phyloP scores from a whole-genome alignment of 2,888 invertebrate genomes.

The Leptinotarsa haldemani region DNA sequence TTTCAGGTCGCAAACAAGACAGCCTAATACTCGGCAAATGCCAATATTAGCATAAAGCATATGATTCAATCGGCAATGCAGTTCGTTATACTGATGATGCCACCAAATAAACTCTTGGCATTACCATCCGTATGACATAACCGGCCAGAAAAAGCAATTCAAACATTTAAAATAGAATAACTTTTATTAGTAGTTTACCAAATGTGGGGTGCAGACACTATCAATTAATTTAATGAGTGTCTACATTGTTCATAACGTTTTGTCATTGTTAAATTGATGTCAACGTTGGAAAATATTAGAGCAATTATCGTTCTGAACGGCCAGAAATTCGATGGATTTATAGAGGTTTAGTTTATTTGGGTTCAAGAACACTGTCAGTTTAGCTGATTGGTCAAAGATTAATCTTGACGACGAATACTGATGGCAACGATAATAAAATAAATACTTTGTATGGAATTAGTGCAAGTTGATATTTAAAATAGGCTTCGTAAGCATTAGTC shows the following conservation, averaged over 20 bases:
- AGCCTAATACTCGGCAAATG: slow-evolving; percentile 27
- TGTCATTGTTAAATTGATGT: slow-evolving; percentile 23
- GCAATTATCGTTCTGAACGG: slow-evolving; percentile 6
- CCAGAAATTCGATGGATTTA: slow-evolving; percentile 3
- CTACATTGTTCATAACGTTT: slow-evolving; percentile 16
- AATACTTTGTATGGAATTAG: slow-evolving; percentile 11
- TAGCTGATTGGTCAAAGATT: slow-evolving; percentile 8
- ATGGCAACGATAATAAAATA: not conserved
- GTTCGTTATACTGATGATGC: slow-evolving; percentile 24
- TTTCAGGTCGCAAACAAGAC: slow-evolving; percentile 26
- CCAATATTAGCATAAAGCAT: slow-evolving; percentile 33
- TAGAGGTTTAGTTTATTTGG: not conserved
- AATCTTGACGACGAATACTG: not conserved
- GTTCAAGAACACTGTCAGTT: slow-evolving; percentile 9
- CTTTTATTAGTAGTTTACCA: slow-evolving; percentile 20
- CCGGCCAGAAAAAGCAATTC: slow-evolving; percentile 5
- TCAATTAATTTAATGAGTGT: slow-evolving; percentile 22
- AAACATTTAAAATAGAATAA: slow-evolving; percentile 23
- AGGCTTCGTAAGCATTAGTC: slow-evolving; percentile 4
- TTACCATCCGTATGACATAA: slow-evolving; percentile 13
- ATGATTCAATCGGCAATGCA: slow-evolving; percentile 22
- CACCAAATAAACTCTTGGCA: slow-evolving; percentile 18
- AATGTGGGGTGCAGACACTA: slow-evolving; percentile 14
- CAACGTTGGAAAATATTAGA: slow-evolving; percentile 17
- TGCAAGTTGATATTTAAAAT: slow-evolving; percentile 3